Percentiles rank a stretch among this genome's conserved stretches.
phyloP scores from a whole-genome alignment of 2,888 invertebrate species.

The Cheiracanthium punctorium region DNA sequence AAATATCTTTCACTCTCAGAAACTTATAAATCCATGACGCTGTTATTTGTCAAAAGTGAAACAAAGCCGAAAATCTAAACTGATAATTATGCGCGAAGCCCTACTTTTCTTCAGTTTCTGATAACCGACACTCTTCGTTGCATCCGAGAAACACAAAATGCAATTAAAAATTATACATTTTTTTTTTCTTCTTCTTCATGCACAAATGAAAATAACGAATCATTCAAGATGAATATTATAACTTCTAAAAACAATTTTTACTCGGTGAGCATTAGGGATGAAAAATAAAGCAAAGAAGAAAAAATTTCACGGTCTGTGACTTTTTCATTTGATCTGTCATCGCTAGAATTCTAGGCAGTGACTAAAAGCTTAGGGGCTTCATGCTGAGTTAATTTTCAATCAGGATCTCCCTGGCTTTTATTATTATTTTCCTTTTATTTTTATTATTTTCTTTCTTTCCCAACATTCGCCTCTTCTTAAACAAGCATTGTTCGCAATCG shows the following conservation, averaged over 20 bases:
- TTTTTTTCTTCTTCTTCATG: neutral
- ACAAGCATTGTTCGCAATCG: conserved; percentile 60
- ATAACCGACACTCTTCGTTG: too few relatives aligned
- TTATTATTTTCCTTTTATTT: conserved; percentile 31
- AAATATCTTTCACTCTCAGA: too few relatives aligned
- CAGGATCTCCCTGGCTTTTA: conserved; percentile 29
- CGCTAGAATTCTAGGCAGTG: conserved; percentile 32
- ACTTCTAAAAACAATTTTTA: conserved; percentile 35
- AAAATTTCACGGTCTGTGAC: conserved; percentile 60
- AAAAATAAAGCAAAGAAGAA: conserved; percentile 21
- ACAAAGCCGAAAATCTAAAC: neutral
- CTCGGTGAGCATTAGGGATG: conserved; percentile 40
- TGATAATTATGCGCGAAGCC: neutral
- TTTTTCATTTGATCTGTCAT: conserved; percentile 69
- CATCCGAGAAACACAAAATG: too few relatives aligned
- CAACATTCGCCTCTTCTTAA: conserved; percentile 32
- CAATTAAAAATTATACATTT: conserved; percentile 45
- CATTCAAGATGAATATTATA: conserved; percentile 56
- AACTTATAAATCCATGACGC: too few relatives aligned
- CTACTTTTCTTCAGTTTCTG: neutral
- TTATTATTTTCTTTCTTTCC: conserved; percentile 28
- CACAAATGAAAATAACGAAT: conserved; percentile 45
- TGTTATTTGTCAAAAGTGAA: neutral
- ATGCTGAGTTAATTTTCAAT: conserved; percentile 69
- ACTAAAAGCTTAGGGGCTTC: conserved; percentile 63